Percentiles rank a stretch among this genome's conserved stretches.
Evolutionary conservation across 2,888 invertebrate genomes (phyloP).

Genomic region (Dioctria rufipes): DNA sequence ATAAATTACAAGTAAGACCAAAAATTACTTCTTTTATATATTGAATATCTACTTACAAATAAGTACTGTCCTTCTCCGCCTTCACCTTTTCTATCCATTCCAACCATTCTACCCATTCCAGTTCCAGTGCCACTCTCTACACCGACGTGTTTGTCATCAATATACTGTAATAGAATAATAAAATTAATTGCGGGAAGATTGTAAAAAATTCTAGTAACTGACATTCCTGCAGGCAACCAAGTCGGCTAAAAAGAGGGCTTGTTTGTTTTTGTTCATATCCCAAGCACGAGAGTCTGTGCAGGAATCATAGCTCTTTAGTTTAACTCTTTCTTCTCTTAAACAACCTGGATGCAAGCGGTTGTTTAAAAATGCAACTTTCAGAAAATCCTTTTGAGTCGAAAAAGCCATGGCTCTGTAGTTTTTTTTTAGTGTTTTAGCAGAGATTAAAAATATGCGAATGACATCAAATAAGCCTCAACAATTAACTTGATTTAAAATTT

Average conservation of each 20-base stretch:
- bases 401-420: conserved; percentile 65
- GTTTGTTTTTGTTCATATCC: conserved; percentile 64
- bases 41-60: too few relatives aligned
- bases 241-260: conserved; percentile 67
- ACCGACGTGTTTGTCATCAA: not conserved
- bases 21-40: too few relatives aligned
- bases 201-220: conserved; percentile 13
- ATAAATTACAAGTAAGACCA: too few relatives aligned
- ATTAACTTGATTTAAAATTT: too few relatives aligned
- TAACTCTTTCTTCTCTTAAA: conserved; percentile 63
- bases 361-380: conserved; percentile 66
- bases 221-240: conserved; percentile 65
- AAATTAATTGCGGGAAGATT: not conserved
- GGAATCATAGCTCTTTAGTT: conserved; percentile 67
- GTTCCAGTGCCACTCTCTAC: not conserved
- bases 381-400: conserved; percentile 69
- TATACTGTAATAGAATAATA: not conserved
- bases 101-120: not conserved
- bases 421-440: too few relatives aligned
- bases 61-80: too few relatives aligned
- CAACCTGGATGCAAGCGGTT: conserved; percentile 62
- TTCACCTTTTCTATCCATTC: not conserved
- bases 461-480: too few relatives aligned
- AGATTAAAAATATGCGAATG: too few relatives aligned
- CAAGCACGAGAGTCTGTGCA: conserved; percentile 67